Base-by-base conservation (phyloP, 2,888 invertebrate species). In the Sthenelais limicola region DNA sequence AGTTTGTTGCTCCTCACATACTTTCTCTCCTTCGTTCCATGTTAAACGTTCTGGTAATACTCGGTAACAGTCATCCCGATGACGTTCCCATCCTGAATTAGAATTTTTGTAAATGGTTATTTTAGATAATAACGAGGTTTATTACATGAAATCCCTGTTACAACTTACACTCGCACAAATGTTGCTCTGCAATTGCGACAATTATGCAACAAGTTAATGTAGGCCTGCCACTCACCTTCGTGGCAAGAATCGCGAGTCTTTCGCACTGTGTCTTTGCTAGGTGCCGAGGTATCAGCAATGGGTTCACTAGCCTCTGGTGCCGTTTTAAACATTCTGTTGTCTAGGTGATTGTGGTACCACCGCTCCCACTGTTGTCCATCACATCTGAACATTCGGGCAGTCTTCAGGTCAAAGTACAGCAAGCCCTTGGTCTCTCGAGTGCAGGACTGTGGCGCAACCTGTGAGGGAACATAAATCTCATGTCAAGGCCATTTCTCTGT, bases 361-460 rank as follows among this genome's bases (percentile, higher is more conserved):
- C 47, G 58, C 71, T 80, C 79, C 86, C 86, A 86, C 0, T 79
- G 76, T n/a, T 70, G 76, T 9, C 85, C 85, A 70, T 84, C 81
- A 79, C 86, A 86, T 32, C 84, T 82, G 77, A 82, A 84, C 80
- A 86, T 82, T 75, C 82, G 81, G 56, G 83, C 81, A 12, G 82
- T 79, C 68, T 76, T 77, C 48, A 80, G 75, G 75, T 86, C 84
- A 70, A 84, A 83, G 73, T 84, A 84, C 33, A 86, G 78, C 70
- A 86, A 78, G 1, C 81, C 83, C 67, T 81, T 81, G n/a, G 84
- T 86, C 56, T 80, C 79, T 15, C 68, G 58, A 5, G 81, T 82
- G 70, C 86, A 86, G 32, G 80, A 75, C 76, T 85, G 82, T 3
- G 71, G 71, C 9, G 71, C 71, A 30, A 62, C 56, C 71, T 71